Evolutionary conservation across 2,113 vertebrate genomes (phyloP), one percentile per base, ranked within the genome.

Genomic region (Oxyruncus cristatus): DNA sequence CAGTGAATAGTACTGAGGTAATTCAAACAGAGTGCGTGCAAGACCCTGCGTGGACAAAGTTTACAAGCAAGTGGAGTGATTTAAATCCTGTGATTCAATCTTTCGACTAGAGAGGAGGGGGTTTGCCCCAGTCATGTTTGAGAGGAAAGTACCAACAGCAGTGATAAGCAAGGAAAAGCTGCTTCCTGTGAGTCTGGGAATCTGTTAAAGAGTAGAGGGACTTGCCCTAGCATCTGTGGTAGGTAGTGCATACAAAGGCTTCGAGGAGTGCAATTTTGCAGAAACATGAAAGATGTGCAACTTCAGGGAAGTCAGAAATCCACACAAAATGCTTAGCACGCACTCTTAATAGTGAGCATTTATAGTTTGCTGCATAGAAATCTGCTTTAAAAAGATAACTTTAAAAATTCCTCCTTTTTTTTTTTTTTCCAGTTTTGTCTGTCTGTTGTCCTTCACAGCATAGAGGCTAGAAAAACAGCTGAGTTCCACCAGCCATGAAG

Each of bases 1-100:
- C 18, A 7, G 33, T 0, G 8, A 9, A 12, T 35, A 24, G 8
- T 18, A 2, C 10, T 14, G 30, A 1, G 5, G 42, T 28, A 13
- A 19, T 37, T 12, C 11, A 30, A 39, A n/a, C 11, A 4, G 12
- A n/a, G 35, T 0, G 0, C 18, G 2, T 1, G 2, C 19, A 9
- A 56, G 23, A 16, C 18, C 15, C 14, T 4, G 5, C 0, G 0
- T 13, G 2, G 30, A 3, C 9, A 12, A 85, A 71, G 52, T 22
- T 50, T 14, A 14, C 8, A 33, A 39, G 7, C 14, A 26, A 72
- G 28, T 10, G 12, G 18, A 26, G 11, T 28, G 9, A 14, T 41
- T 80, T 68, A 30, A 44, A 19, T 24, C 19, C 14, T 49, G 42
- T n/a, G 2, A 52, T 61, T 47, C 23, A 19, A 1, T 28, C 30